Evolutionary conservation across 1,140 invertebrate genomes (phyloP).

Genomic region (Tenebrio molitor): DNA sequence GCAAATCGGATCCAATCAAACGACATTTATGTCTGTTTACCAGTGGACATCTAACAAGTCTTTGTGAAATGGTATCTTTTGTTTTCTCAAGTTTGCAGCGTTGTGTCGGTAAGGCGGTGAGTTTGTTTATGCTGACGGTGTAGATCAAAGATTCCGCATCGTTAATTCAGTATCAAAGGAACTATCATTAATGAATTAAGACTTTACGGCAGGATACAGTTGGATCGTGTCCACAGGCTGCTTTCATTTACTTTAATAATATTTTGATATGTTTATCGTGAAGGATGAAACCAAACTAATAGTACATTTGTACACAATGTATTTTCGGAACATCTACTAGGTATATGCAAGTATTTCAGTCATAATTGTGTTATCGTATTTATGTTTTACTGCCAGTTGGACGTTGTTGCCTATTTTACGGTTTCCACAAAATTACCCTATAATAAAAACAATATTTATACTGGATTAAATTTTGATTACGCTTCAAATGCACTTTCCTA

Average conservation of each 20-base stretch:
- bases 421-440: not conserved
- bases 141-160: constrained; percentile 60
- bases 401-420: not conserved
- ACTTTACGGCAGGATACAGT: constrained; percentile 64
- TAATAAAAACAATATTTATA: too few species aligned
- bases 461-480: too few species aligned
- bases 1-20: constrained; percentile 30
- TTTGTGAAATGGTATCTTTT: constrained; percentile 63
- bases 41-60: constrained; percentile 54
- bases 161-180: constrained; percentile 64
- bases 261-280: constrained; percentile 62
- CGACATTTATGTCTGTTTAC: constrained; percentile 50
- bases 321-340: constrained; percentile 13
- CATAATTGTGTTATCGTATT: constrained; percentile 7
- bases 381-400: constrained; percentile 9
- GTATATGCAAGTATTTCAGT: constrained; percentile 4
- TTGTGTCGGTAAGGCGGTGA: constrained; percentile 50
- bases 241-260: constrained; percentile 63
- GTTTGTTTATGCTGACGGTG: constrained; percentile 61
- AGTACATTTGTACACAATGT: constrained; percentile 38
- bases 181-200: constrained; percentile 64
- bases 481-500: too few species aligned
- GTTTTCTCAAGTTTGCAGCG: constrained; percentile 61
- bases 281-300: constrained; percentile 39
- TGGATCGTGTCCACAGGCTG: constrained; percentile 60